A percentile compares a stretch with the other conserved stretches of the same genome.
Conservation (phyloP, 2,888 invertebrate genomes). For the Cryptosula pallasiana region DNA sequence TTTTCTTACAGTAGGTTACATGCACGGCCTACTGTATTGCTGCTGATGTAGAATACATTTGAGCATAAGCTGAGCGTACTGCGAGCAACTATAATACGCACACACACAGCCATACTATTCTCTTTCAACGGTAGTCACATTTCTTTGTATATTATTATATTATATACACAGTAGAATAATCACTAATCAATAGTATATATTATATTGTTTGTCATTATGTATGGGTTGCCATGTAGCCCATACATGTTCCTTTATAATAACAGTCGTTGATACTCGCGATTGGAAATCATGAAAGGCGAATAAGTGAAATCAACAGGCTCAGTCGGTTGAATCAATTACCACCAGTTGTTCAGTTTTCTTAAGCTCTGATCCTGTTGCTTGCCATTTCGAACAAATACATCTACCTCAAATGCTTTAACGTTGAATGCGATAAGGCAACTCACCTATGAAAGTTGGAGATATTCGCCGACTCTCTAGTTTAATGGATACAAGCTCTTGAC, state of each 20-base stretch:
- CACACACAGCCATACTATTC: too few species aligned
- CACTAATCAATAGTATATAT: constrained; percentile 12
- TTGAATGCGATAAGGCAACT: too few species aligned
- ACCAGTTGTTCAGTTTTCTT: neutral
- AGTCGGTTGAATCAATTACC: neutral
- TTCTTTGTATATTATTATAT: neutral
- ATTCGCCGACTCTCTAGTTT: too few species aligned
- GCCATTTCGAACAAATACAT: too few species aligned
- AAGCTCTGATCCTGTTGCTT: neutral
- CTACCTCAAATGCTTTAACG: too few species aligned
- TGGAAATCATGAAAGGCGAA: neutral
- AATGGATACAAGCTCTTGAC: too few species aligned
- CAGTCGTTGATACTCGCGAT: neutral
- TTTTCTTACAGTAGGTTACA: too few species aligned
- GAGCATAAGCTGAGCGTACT: too few species aligned
- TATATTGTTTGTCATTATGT: constrained; percentile 23
- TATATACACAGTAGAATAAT: constrained; percentile 10
- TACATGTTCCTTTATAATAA: constrained; percentile 8
- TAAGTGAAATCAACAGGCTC: neutral
- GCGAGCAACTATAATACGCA: too few species aligned
- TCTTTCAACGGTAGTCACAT: neutral
- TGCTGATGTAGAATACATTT: too few species aligned
- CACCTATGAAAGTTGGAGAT: too few species aligned
- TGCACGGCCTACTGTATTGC: too few species aligned
- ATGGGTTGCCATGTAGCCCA: constrained; percentile 21